Percentiles rank a stretch among this genome's conserved stretches.
Conservation (phyloP, 2,888 invertebrate genomes). For the Cephus pulcher region DNA sequence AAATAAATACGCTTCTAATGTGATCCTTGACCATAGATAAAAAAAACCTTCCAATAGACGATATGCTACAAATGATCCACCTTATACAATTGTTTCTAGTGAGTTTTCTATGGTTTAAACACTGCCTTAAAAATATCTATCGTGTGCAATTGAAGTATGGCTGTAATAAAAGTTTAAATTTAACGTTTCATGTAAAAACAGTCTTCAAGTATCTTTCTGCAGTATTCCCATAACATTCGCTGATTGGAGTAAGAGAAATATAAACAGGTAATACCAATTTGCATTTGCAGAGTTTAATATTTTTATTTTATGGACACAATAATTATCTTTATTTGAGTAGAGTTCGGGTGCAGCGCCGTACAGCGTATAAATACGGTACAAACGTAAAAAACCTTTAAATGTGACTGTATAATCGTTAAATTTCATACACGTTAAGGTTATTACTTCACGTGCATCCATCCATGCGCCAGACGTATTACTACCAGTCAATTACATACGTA, state of each 20-base stretch:
- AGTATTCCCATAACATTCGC: not conserved
- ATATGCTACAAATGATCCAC: not conserved
- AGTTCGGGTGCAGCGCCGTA: conserved; percentile 55
- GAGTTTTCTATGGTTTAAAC: not conserved
- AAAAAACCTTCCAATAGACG: not conserved
- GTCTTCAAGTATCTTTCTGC: not conserved
- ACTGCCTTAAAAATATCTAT: not conserved
- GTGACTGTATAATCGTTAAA: conserved; percentile 45
- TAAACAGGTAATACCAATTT: not conserved
- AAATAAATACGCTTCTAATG: conserved; percentile 58
- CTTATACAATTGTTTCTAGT: not conserved
- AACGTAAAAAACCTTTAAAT: conserved; percentile 62
- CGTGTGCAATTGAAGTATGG: not conserved
- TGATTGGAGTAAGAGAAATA: not conserved
- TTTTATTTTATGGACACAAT: conserved; percentile 62
- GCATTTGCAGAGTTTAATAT: conserved; percentile 36
- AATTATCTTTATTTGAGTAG: conserved; percentile 55
- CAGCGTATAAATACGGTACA: conserved; percentile 61
- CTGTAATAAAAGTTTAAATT: not conserved
- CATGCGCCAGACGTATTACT: conserved; percentile 19
- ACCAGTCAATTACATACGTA: conserved; percentile 14
- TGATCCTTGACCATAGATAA: conserved; percentile 54
- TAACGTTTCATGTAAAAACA: not conserved
- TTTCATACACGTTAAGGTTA: conserved; percentile 31
- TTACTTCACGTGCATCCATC: conserved; percentile 13